phyloP scores from a whole-genome alignment of 2,113 vertebrate species.

The Pollimyrus isidori region DNA sequence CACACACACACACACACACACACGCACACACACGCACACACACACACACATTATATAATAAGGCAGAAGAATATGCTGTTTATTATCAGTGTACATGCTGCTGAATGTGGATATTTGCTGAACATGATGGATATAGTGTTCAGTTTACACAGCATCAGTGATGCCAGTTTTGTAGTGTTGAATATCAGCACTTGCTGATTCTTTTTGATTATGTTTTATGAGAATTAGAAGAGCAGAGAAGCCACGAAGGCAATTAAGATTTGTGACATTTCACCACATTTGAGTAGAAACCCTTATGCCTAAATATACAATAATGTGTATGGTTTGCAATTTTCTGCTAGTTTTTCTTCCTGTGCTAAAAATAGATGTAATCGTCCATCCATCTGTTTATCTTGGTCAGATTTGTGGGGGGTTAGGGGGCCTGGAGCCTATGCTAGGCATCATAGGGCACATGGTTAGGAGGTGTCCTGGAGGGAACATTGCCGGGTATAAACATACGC shows the following conservation, averaged over 20 bases:
- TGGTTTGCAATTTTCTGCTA: background rate
- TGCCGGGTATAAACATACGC: background rate
- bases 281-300: background rate
- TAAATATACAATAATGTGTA: background rate
- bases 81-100: background rate
- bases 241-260: background rate
- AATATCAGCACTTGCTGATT: background rate
- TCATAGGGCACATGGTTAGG: background rate
- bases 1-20: background rate
- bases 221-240: background rate
- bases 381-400: background rate
- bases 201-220: background rate
- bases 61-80: background rate
- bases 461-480: background rate
- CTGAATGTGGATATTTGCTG: background rate
- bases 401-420: background rate
- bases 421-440: background rate
- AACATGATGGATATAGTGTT: background rate
- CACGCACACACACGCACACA: too few species aligned
- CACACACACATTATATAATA: background rate
- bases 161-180: too few species aligned
- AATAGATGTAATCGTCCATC: background rate
- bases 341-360: background rate
- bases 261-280: background rate
- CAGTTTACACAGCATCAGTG: background rate